These are phyloP conservation scores for Sebastes baramenuke DNA, from an alignment of 2,797 vertebrate species.

Conservation along the genomic window DNA sequence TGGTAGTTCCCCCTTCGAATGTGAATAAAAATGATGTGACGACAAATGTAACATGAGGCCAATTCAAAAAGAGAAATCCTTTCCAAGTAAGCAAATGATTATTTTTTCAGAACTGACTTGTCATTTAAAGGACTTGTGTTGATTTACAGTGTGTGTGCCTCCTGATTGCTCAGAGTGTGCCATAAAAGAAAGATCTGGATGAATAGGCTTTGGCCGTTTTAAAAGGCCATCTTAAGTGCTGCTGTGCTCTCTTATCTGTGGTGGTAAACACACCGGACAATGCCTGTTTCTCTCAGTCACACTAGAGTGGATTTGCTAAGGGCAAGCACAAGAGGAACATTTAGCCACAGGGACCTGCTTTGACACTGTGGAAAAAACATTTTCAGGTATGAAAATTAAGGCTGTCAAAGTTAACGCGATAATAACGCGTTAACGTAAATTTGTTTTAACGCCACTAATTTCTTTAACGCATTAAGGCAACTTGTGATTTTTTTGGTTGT, in stretches of 20 bases:
- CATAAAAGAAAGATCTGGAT: constrained; percentile 58
- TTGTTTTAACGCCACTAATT: no score
- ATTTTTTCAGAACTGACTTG: not conserved
- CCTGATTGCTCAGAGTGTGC: constrained; percentile 58
- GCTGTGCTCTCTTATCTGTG: constrained; percentile 60
- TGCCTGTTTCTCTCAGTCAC: constrained; percentile 47
- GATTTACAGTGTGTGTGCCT: constrained; percentile 46
- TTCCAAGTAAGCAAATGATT: constrained; percentile 1
- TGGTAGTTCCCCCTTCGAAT: constrained; percentile 3
- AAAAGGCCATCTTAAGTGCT: constrained; percentile 68
- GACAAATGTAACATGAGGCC: not conserved
- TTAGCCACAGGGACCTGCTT: constrained; percentile 12
- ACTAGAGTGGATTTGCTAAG: constrained; percentile 47
- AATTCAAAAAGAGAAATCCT: not conserved
- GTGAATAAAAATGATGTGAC: not conserved
- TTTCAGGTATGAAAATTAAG: not conserved
- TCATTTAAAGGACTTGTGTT: constrained; percentile 27
- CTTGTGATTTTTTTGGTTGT: no score
- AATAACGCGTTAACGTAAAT: no score
- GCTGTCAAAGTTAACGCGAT: no score
- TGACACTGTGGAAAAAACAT: constrained; percentile 4
- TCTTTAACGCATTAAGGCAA: no score
- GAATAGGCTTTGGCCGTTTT: constrained; percentile 62
- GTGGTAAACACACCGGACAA: constrained; percentile 65
- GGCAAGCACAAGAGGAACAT: constrained; percentile 42